phyloP scores from a whole-genome alignment of 2,888 invertebrate species.

The Habrosyne pyritoides region DNA sequence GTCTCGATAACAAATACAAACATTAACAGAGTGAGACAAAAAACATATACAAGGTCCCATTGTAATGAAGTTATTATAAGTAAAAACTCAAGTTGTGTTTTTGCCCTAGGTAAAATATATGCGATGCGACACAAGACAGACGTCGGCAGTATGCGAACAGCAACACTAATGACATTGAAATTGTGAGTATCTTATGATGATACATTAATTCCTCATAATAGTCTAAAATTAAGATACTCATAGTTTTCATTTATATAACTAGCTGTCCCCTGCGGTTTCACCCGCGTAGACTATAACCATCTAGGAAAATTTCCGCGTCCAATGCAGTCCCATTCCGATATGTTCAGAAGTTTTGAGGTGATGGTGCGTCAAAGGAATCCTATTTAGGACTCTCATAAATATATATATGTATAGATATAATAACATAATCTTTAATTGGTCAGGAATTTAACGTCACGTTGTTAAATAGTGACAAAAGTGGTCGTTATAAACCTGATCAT shows the following conservation, averaged over 20 bases:
- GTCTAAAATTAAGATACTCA: constrained; percentile 6
- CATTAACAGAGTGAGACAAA: not conserved
- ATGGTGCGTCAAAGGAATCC: too few relatives aligned
- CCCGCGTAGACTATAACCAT: too few relatives aligned
- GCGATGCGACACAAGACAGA: constrained; percentile 51
- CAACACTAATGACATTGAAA: constrained; percentile 62
- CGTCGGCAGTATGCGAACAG: constrained; percentile 54
- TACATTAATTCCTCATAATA: constrained; percentile 16
- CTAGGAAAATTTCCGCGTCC: too few relatives aligned
- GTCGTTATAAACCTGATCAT: too few relatives aligned
- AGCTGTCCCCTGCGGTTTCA: too few relatives aligned
- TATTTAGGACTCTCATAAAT: too few relatives aligned
- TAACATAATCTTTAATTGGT: too few relatives aligned
- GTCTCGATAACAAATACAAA: not conserved
- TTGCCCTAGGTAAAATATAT: constrained; percentile 62
- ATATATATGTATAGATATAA: too few relatives aligned
- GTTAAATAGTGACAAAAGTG: too few relatives aligned
- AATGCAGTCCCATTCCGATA: too few relatives aligned
- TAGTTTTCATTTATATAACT: not conserved
- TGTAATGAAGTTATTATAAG: constrained; percentile 18
- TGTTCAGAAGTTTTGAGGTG: too few relatives aligned
- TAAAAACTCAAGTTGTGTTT: constrained; percentile 42
- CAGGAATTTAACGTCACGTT: too few relatives aligned
- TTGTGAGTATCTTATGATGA: constrained; percentile 58
- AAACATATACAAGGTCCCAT: not conserved